Evolutionary conservation across 2,888 invertebrate genomes (phyloP).

Genomic region (Latrodectus elegans): DNA sequence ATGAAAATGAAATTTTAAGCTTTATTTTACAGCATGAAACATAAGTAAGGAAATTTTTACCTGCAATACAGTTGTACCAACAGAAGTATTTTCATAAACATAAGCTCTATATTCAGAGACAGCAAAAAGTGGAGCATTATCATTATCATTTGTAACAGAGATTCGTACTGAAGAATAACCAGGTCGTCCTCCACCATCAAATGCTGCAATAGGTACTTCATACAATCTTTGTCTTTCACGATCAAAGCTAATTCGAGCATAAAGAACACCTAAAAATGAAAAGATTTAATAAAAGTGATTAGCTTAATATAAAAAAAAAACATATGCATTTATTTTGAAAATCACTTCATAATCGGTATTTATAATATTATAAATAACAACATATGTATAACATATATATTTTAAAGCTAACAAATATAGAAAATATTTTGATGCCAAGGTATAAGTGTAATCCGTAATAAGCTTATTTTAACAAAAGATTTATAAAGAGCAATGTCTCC

Average conservation of each 20-base stretch:
- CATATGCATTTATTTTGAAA: too few relatives aligned
- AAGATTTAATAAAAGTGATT: background rate
- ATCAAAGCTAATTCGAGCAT: constrained; percentile 64
- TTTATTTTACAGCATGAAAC: background rate
- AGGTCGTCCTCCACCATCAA: constrained; percentile 75
- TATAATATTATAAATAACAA: too few relatives aligned
- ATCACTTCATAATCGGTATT: too few relatives aligned
- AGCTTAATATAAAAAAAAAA: too few relatives aligned
- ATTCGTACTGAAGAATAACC: constrained; percentile 71
- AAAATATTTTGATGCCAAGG: too few relatives aligned
- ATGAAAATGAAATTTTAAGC: too few relatives aligned
- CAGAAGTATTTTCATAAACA: constrained; percentile 72
- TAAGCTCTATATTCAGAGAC: constrained; percentile 74
- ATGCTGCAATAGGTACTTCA: constrained; percentile 74
- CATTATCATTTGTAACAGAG: constrained; percentile 74
- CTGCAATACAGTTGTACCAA: constrained; percentile 73
- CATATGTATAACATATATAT: too few relatives aligned
- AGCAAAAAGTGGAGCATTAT: constrained; percentile 75
- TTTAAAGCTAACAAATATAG: too few relatives aligned
- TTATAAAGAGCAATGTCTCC: too few relatives aligned
- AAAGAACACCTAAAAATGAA: constrained; percentile 61
- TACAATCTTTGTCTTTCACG: constrained; percentile 72
- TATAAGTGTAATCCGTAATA: too few relatives aligned
- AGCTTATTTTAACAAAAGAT: too few relatives aligned
- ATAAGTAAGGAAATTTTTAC: constrained; percentile 69